phyloP scores from a whole-genome alignment of 2,888 invertebrate species.

The Ennomos quercinarius region DNA sequence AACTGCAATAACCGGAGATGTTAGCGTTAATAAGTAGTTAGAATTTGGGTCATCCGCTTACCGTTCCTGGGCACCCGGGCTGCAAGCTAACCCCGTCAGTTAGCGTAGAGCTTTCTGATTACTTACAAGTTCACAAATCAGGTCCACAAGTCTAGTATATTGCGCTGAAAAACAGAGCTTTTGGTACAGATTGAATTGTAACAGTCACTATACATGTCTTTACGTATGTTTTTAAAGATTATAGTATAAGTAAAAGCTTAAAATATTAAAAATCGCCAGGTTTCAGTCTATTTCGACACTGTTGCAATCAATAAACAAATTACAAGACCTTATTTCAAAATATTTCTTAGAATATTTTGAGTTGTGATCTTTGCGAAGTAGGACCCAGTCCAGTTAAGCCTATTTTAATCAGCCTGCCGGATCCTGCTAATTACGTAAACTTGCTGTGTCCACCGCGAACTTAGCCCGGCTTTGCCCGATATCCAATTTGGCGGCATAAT shows the following conservation, averaged over 20 bases:
- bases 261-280: too few relatives aligned
- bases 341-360: slow-evolving; percentile 2
- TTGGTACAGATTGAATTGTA: too few relatives aligned
- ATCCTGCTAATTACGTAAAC: slow-evolving; percentile 80
- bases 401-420: slow-evolving; percentile 70
- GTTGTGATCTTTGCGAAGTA: slow-evolving; percentile 17
- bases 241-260: too few relatives aligned
- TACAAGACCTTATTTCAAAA: too few relatives aligned
- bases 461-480: slow-evolving; percentile 73
- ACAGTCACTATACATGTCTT: too few relatives aligned
- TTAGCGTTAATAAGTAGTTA: slow-evolving; percentile 50
- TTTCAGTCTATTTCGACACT: too few relatives aligned
- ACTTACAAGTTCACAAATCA: slow-evolving; percentile 32
- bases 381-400: slow-evolving; percentile 64
- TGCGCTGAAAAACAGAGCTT: too few relatives aligned
- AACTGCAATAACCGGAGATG: slow-evolving; percentile 43
- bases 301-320: too few relatives aligned
- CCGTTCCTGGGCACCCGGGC: slow-evolving; percentile 38
- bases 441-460: slow-evolving; percentile 75
- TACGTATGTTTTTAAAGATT: too few relatives aligned
- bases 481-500: slow-evolving; percentile 78
- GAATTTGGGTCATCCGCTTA: slow-evolving; percentile 52
- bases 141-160: too few relatives aligned
- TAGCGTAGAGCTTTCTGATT: slow-evolving; percentile 7
- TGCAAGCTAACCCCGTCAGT: slow-evolving; percentile 29